phyloP scores from a whole-genome alignment of 2,888 invertebrate genomes.

The Chouioia cunea region DNA sequence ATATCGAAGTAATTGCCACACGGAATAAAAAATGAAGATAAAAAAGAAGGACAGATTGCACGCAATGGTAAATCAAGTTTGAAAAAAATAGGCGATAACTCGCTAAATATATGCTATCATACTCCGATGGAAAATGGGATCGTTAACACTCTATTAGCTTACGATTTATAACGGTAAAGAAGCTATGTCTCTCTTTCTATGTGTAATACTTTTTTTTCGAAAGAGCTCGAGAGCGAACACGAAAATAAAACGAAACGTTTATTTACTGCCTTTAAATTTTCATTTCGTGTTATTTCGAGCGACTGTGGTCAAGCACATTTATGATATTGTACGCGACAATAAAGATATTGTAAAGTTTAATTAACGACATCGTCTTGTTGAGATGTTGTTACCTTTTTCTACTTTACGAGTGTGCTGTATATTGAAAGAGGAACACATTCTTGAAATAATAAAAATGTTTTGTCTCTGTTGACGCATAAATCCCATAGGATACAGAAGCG shows the following conservation, averaged over 20 bases:
- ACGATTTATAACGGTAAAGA: slow-evolving; percentile 19
- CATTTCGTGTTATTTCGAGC: neutral
- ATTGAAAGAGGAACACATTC: too few species aligned
- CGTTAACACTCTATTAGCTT: slow-evolving; percentile 38
- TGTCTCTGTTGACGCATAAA: slow-evolving; percentile 1
- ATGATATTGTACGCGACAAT: slow-evolving; percentile 12
- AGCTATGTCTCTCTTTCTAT: neutral
- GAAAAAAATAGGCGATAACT: slow-evolving; percentile 27
- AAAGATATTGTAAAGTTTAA: slow-evolving; percentile 15
- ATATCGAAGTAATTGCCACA: slow-evolving; percentile 31
- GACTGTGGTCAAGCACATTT: neutral
- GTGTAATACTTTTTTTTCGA: slow-evolving; percentile 9
- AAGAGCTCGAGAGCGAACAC: too few species aligned
- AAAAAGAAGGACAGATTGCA: slow-evolving; percentile 9
- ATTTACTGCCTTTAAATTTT: slow-evolving; percentile 17
- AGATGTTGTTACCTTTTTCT: neutral
- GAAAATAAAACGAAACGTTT: neutral
- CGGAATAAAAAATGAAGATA: slow-evolving; percentile 37
- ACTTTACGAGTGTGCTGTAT: too few species aligned
- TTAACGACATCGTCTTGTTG: neutral
- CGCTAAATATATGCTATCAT: slow-evolving; percentile 18
- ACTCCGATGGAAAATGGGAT: neutral
- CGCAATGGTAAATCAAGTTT: too few species aligned
- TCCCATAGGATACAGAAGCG: too few species aligned
- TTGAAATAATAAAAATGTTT: neutral